A percentile compares a stretch with the other conserved stretches of the same genome.
Conservation (phyloP, 2,797 vertebrate species). For the Dallia pectoralis region DNA sequence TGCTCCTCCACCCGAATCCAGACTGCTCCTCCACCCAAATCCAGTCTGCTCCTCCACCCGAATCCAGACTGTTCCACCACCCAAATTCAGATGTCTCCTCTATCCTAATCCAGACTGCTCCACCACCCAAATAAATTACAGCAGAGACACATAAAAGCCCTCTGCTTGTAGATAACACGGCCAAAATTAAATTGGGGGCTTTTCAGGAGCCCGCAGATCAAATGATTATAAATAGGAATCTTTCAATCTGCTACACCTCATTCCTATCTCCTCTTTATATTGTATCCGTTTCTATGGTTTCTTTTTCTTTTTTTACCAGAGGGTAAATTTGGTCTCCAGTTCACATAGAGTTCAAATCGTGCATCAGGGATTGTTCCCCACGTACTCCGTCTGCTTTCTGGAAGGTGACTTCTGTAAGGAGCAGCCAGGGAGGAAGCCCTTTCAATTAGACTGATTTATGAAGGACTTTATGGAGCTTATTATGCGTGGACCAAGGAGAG, state of each 20-base stretch:
- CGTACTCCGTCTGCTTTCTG: constrained; percentile 73
- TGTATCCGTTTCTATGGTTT: constrained; percentile 41
- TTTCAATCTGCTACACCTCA: constrained; percentile 27
- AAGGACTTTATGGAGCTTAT: constrained; percentile 90
- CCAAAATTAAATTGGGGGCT: constrained; percentile 38
- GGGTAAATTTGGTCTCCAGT: constrained; percentile 48
- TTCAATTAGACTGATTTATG: constrained; percentile 98
- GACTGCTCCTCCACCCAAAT: constrained; percentile 33
- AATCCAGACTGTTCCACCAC: constrained; percentile 12
- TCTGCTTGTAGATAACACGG: constrained; percentile 38
- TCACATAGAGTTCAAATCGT: constrained; percentile 70
- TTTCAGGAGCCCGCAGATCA: constrained; percentile 35
- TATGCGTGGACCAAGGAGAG: constrained; percentile 66
- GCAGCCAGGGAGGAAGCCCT: constrained; percentile 83
- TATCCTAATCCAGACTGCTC: constrained; percentile 9
- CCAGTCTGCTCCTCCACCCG: not conserved
- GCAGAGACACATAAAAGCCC: constrained; percentile 20
- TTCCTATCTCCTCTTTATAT: constrained; percentile 36
- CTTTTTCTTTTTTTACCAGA: constrained; percentile 34
- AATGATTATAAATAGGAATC: constrained; percentile 48
- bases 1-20: constrained; percentile 6
- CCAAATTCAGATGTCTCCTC: constrained; percentile 40
- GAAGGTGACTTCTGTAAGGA: constrained; percentile 86
- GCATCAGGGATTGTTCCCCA: constrained; percentile 63
- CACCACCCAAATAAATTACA: constrained; percentile 45